Evolutionary conservation across 2,113 vertebrate species (phyloP).

Genomic region (Setophaga coronata): DNA sequence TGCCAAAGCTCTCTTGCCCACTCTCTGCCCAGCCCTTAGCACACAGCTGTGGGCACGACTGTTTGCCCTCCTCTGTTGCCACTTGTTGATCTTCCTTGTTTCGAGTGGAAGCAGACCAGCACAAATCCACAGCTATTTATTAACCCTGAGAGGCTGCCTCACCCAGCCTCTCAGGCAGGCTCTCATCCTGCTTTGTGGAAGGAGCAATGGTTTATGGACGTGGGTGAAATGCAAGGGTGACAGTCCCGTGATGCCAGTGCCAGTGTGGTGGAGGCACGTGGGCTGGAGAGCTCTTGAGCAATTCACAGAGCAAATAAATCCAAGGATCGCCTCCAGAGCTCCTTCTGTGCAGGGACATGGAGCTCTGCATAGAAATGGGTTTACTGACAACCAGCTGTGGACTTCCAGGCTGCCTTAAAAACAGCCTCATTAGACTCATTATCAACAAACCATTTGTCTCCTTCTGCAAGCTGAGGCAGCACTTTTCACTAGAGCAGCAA

Average conservation of each 20-base stretch:
- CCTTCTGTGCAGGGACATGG: background rate
- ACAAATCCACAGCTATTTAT: background rate
- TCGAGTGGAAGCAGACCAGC: background rate
- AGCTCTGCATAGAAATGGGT: background rate
- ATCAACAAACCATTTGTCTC: background rate
- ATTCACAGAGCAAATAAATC: background rate
- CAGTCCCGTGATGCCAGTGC: background rate
- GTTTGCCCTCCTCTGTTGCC: background rate
- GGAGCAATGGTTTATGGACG: background rate
- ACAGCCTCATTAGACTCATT: background rate
- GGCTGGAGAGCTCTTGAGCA: background rate
- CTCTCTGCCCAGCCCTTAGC: background rate
- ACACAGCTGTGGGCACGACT: background rate
- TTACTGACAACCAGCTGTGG: conserved; percentile 10
- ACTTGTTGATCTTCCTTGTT: background rate
- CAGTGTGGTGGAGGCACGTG: fast-evolving
- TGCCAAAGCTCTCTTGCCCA: background rate
- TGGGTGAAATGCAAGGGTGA: background rate
- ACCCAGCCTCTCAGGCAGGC: background rate
- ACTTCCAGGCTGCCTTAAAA: conserved; percentile 23
- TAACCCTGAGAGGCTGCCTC: background rate
- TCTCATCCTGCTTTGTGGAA: background rate
- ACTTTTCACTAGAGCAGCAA: background rate
- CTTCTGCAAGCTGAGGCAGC: conserved; percentile 1
- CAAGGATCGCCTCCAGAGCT: background rate